These are phyloP conservation scores for Macropis europaea DNA, from an alignment of 2,888 invertebrate genomes.

Conservation along the genomic window DNA sequence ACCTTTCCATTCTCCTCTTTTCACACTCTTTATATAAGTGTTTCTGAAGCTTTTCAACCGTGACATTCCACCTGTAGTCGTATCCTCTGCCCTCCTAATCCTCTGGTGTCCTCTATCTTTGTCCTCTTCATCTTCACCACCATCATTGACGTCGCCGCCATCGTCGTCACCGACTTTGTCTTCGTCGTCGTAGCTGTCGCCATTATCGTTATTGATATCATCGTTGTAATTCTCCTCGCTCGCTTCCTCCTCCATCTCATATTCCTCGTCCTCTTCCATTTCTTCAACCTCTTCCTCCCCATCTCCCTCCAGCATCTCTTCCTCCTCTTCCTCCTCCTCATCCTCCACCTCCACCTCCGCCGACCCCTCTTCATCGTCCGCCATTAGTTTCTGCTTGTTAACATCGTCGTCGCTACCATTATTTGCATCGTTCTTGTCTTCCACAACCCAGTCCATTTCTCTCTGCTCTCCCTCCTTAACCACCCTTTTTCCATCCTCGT, in stretches of 20 bases:
- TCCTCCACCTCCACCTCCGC: slow-evolving; percentile 16
- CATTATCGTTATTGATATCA: not conserved
- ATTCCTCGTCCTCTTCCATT: not conserved
- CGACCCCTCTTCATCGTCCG: not conserved
- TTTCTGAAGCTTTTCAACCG: slow-evolving; percentile 74
- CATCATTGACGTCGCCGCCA: not conserved
- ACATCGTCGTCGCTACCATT: too few relatives aligned
- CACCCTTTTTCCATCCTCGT: too few relatives aligned
- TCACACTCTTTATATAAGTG: slow-evolving; percentile 74
- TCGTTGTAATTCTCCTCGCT: not conserved
- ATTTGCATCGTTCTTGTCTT: too few relatives aligned
- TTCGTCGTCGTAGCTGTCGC: not conserved
- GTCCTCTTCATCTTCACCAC: not conserved
- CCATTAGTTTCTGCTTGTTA: not conserved
- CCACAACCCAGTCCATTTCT: too few relatives aligned
- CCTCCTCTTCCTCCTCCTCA: slow-evolving; percentile 11
- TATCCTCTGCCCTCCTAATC: not conserved
- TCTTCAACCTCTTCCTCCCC: slow-evolving; percentile 73
- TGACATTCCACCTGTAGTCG: not conserved
- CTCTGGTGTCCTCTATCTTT: not conserved
- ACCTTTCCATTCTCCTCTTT: slow-evolving; percentile 66
- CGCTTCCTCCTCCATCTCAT: not conserved
- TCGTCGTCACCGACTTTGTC: not conserved
- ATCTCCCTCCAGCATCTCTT: not conserved
- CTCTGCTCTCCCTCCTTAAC: too few relatives aligned